These are phyloP conservation scores for Willowsia nigromaculata DNA, from an alignment of 2,888 invertebrate species.

Conservation along the genomic window DNA sequence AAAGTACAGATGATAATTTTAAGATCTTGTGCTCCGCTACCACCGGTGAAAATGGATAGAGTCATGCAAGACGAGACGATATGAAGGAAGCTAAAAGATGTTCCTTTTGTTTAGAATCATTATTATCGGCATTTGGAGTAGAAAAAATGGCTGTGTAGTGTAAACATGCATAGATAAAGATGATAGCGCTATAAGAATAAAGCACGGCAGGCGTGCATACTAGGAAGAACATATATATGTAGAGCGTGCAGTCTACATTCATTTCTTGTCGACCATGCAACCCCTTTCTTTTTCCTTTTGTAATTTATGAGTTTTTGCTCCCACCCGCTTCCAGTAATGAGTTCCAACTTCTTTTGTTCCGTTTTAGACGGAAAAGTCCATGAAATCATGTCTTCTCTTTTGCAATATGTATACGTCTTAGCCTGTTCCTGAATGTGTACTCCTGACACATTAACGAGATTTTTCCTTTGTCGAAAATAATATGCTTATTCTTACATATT, in stretches of 20 bases:
- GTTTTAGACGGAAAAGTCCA: conserved; percentile 39
- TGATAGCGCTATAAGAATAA: too few relatives aligned
- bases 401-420: background rate
- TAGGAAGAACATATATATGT: background rate
- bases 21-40: background rate
- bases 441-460: conserved; percentile 22
- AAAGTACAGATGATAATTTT: too few relatives aligned
- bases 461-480: conserved; percentile 23
- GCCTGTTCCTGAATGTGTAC: background rate
- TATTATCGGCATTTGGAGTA: background rate
- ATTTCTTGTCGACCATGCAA: conserved; percentile 47
- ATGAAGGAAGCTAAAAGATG: background rate
- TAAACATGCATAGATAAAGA: background rate
- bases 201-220: background rate
- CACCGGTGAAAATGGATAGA: background rate
- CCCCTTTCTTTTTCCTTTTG: conserved; percentile 36
- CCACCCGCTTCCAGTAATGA: conserved; percentile 65
- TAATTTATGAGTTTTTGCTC: conserved; percentile 63
- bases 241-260: conserved; percentile 9
- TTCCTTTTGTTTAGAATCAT: conserved; percentile 30
- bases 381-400: conserved; percentile 39
- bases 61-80: conserved; percentile 44
- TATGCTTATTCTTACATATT: background rate
- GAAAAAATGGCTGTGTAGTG: background rate
- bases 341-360: conserved; percentile 62